Evolutionary conservation across 1,140 invertebrate genomes (phyloP).

Genomic region (Drosophila funebris): DNA sequence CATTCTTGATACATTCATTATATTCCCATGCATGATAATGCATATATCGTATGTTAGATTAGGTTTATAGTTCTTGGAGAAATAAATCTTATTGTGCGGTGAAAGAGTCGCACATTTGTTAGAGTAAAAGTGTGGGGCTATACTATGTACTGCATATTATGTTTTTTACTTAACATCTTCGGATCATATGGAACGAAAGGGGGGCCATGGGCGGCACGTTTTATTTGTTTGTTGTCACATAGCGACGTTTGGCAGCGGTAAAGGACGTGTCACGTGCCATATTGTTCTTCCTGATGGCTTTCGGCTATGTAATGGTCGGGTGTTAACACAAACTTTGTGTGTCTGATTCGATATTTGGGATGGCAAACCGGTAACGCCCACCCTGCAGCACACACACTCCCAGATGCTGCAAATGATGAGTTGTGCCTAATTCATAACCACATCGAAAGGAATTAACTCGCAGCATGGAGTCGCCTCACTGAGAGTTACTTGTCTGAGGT

Average conservation of each 20-base stretch:
- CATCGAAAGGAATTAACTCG: constrained; percentile 78
- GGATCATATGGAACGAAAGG: constrained; percentile 25
- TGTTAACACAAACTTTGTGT: constrained; percentile 74
- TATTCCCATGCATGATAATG: neutral
- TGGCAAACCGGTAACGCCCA: constrained; percentile 37
- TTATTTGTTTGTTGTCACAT: constrained; percentile 59
- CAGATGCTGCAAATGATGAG: constrained; percentile 81
- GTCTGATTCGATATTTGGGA: constrained; percentile 55
- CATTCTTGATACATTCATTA: neutral
- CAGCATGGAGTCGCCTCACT: constrained; percentile 50
- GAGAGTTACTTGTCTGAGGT: constrained; percentile 7
- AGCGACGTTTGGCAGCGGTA: constrained; percentile 31
- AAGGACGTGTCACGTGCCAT: constrained; percentile 65
- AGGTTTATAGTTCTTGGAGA: constrained; percentile 7
- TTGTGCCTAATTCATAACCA: constrained; percentile 83
- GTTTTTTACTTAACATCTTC: constrained; percentile 29
- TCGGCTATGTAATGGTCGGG: constrained; percentile 44
- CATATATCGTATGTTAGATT: neutral
- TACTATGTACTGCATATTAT: constrained; percentile 20
- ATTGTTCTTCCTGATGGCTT: constrained; percentile 59
- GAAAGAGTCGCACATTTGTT: neutral
- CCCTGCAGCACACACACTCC: constrained; percentile 10
- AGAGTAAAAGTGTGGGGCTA: neutral
- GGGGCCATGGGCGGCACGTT: constrained; percentile 37
- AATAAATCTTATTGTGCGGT: constrained; percentile 20